Percentiles rank a stretch among this genome's conserved stretches.
Evolutionary conservation across 2,797 vertebrate genomes (phyloP).

Genomic region (Hapalemur alaotrensis): DNA sequence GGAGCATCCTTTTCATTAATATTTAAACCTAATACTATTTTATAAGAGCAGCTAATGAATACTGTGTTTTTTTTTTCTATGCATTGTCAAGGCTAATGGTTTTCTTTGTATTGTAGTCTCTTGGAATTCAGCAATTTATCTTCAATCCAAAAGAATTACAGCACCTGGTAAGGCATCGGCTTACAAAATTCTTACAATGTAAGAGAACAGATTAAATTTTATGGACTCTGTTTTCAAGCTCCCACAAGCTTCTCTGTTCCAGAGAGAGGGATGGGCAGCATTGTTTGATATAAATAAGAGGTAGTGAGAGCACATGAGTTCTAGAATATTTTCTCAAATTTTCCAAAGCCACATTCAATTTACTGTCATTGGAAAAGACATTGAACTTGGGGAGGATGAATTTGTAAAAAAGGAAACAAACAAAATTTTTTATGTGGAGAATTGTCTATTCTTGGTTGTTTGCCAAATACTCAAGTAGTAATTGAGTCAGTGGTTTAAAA

Average conservation of each 20-base stretch:
- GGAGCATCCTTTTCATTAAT: constrained; percentile 46
- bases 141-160: constrained; percentile 75
- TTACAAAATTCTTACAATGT: constrained; percentile 74
- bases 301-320: constrained; percentile 4
- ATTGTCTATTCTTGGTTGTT: constrained; percentile 43
- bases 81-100: constrained; percentile 76
- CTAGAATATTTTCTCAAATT: constrained; percentile 66
- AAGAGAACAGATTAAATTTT: constrained; percentile 76
- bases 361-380: constrained; percentile 69
- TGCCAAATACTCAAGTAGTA: constrained; percentile 66
- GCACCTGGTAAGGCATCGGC: constrained; percentile 74
- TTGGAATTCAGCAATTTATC: constrained; percentile 81
- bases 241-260: constrained; percentile 62
- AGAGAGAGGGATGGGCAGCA: constrained; percentile 44
- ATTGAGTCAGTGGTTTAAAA: not conserved
- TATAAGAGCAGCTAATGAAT: constrained; percentile 69
- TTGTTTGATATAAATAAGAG: constrained; percentile 74
- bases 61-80: constrained; percentile 78
- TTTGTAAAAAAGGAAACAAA: constrained; percentile 12
- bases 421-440: constrained; percentile 41
- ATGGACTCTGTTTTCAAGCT: constrained; percentile 71
- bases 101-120: constrained; percentile 77
- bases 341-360: constrained; percentile 63
- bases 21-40: constrained; percentile 71
- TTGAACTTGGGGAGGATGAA: constrained; percentile 63